Base-by-base conservation (phyloP, 2,113 vertebrate species). In the Aix galericulata region DNA sequence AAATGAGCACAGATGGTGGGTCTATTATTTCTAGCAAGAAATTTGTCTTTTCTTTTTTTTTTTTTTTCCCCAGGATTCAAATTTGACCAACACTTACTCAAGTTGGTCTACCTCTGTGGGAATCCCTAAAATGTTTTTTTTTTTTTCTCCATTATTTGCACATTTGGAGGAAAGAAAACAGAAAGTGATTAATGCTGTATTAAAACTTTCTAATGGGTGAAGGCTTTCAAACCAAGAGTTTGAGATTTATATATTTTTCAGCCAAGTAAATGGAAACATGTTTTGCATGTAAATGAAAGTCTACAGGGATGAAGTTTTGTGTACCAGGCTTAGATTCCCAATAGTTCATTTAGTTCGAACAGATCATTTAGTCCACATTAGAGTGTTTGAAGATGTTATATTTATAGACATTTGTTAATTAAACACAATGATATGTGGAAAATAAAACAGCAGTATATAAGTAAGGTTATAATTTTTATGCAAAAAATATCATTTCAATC, bases 1-100 rank as follows among this genome's bases (percentile, higher is more conserved):
- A 98, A 98, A 93, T 95, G 95, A 95, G 96, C 95, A 97, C 98
- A 98, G 98, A 98, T 98, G 98, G 97, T 3, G 58, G 86, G 72
- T 93, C 97, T 98, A 94, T 98, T 98, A 97, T 96, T 98, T 97
- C 78, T 86, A 97, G 95, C 96, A 96, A 97, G 95, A 95, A 97
- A 97, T 95, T 96, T 9, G 86, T 98, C 94, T 88, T 93, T 25
- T 74, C n/a, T 71, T 80, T 58, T 15, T 18, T 88, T 93, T 25
- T 75, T 36, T 71, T 80, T 59, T 86, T 14, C 31, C 34, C 44
- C 7, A 25, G 81, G 53, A 96, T 76, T 96, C 82, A 96, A 96
- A 95, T 95, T 34, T 79, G 42, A 96, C 66, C 60, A 84, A 31
- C 59, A 68, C 31, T 97, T 97, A 91, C 92, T 94, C 67, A 95